phyloP scores from a whole-genome alignment of 2,797 vertebrate genomes.

The Vipera ursinii region DNA sequence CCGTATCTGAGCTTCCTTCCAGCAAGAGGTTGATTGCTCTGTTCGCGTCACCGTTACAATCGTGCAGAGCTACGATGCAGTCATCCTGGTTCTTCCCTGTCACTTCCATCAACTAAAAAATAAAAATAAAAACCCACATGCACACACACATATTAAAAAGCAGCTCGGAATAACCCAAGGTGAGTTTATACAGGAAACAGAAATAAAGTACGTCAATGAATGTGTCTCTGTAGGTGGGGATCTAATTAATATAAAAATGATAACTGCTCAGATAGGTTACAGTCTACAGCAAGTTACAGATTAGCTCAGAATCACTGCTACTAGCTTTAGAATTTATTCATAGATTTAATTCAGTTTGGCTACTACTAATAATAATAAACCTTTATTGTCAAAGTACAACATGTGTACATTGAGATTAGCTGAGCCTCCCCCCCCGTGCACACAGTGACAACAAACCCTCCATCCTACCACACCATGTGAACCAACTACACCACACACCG shows the following conservation, averaged over 20 bases:
- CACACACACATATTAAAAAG: background rate
- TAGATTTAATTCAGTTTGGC: background rate
- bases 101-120: constrained; percentile 91
- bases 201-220: background rate
- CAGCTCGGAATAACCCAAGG: background rate
- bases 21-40: constrained; percentile 94
- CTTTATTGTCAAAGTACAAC: no score
- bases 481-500: no score
- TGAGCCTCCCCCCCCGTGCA: no score
- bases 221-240: background rate
- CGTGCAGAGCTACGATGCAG: constrained; percentile 94
- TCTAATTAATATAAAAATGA: background rate
- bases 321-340: background rate
- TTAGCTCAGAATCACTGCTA: background rate
- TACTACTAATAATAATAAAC: no score
- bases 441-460: no score
- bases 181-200: background rate
- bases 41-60: constrained; percentile 96
- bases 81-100: constrained; percentile 97
- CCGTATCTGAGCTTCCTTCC: constrained; percentile 93
- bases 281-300: background rate
- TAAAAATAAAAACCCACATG: background rate
- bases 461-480: no score
- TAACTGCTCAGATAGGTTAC: background rate
- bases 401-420: no score